A percentile compares a stretch with the other conserved stretches of the same genome.
These are phyloP conservation scores for Protobothrops mucrosquamatus DNA, from an alignment of 2,113 vertebrate species.

Conservation along the genomic window DNA sequence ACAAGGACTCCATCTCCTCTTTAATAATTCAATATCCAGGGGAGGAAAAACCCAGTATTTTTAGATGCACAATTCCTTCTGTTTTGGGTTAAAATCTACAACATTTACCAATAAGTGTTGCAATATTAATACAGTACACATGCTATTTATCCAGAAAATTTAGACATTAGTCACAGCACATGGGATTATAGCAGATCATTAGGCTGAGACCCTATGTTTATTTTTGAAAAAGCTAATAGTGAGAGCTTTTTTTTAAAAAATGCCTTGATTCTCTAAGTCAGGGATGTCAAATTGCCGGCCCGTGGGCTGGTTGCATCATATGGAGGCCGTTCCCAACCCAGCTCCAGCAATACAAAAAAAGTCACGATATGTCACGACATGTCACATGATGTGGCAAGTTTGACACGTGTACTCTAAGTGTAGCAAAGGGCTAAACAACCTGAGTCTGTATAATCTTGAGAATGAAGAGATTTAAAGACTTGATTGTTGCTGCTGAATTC, in stretches of 20 bases:
- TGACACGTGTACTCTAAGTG: neutral
- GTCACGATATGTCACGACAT: no score
- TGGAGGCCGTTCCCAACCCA: no score
- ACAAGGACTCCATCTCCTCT: neutral
- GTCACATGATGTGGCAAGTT: no score
- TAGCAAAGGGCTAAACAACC: neutral
- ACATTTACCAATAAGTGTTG: neutral
- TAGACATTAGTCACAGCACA: neutral
- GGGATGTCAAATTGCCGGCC: no score
- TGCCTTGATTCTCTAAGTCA: no score
- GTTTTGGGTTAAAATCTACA: neutral
- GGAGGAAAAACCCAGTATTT: neutral
- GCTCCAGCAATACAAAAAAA: no score
- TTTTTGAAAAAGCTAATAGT: neutral
- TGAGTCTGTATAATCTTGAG: neutral
- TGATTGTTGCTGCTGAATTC: neutral
- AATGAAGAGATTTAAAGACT: neutral
- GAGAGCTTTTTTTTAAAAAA: neutral
- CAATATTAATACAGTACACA: neutral
- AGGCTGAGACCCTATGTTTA: neutral
- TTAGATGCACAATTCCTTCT: neutral
- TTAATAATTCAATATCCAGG: neutral
- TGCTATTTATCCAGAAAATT: neutral
- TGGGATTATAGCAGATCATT: neutral
- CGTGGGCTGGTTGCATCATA: no score